Evolutionary conservation across 2,888 invertebrate species (phyloP).

Genomic region (Thymelicus lineola): DNA sequence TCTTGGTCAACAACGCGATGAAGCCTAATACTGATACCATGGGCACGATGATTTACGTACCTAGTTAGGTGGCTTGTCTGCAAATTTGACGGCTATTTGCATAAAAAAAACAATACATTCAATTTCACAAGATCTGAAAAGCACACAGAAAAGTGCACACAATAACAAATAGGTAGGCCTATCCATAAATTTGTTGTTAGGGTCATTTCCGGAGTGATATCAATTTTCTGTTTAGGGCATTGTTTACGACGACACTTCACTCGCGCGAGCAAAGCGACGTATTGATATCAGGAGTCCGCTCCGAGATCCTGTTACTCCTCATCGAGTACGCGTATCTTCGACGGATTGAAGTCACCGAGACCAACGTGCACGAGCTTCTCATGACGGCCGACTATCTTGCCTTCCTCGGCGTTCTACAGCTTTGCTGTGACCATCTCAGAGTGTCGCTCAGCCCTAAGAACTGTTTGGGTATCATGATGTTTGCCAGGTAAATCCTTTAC

Average conservation of each 20-base stretch:
- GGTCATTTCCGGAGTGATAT: neutral
- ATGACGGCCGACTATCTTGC: slow-evolving; percentile 95
- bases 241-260: slow-evolving; percentile 93
- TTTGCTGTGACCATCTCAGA: slow-evolving; percentile 92
- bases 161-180: no score
- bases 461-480: slow-evolving; percentile 93
- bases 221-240: slow-evolving; percentile 81
- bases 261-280: slow-evolving; percentile 89
- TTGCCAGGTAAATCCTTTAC: slow-evolving; percentile 87
- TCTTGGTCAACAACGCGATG: no score
- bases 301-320: slow-evolving; percentile 90
- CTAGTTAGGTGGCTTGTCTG: no score
- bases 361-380: slow-evolving; percentile 92
- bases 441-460: slow-evolving; percentile 89
- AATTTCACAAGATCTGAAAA: no score
- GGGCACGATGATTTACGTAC: no score
- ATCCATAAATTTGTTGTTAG: neutral
- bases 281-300: slow-evolving; percentile 90
- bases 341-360: slow-evolving; percentile 89
- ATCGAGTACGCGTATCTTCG: slow-evolving; percentile 95
- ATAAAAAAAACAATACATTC: no score
- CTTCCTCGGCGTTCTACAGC: slow-evolving; percentile 91
- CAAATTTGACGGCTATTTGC: no score
- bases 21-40: no score
- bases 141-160: no score